A percentile compares a stretch with the other conserved stretches of the same genome.
Evolutionary conservation across 2,888 invertebrate genomes (phyloP).

Genomic region (Panopea generosa): DNA sequence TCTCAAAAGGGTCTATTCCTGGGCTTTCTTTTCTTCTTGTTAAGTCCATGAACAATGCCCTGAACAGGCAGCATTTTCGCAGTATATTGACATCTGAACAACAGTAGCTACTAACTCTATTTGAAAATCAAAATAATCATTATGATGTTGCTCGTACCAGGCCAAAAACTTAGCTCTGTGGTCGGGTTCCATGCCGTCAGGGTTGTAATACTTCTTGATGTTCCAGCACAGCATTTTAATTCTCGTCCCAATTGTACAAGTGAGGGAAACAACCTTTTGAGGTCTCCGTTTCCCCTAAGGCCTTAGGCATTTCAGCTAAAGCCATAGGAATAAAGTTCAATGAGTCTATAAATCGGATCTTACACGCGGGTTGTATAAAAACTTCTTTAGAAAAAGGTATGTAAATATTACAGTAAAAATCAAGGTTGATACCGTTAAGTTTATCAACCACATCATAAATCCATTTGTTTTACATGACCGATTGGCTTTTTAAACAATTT

Average conservation of each 20-base stretch:
- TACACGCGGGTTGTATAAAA: no score
- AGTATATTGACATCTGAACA: slow-evolving; percentile 39
- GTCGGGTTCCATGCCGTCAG: slow-evolving; percentile 52
- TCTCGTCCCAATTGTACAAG: slow-evolving; percentile 21
- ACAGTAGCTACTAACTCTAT: slow-evolving; percentile 29
- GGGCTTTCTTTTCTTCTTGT: slow-evolving; percentile 4
- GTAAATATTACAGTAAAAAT: no score
- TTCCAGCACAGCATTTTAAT: slow-evolving; percentile 13
- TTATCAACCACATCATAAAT: no score
- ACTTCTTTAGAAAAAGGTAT: no score
- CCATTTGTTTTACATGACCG: no score
- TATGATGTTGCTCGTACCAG: slow-evolving; percentile 32
- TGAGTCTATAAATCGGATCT: no score
- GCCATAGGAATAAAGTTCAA: no score
- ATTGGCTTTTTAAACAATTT: no score
- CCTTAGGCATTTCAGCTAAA: neutral
- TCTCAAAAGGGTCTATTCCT: slow-evolving; percentile 29
- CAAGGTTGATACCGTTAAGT: no score
- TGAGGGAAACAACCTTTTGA: neutral
- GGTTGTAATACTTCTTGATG: slow-evolving; percentile 40
- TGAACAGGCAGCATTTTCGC: slow-evolving; percentile 27
- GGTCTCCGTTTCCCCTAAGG: neutral
- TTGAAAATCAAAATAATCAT: slow-evolving; percentile 38
- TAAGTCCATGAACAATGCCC: slow-evolving; percentile 21
- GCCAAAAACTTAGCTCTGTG: slow-evolving; percentile 28